Base-by-base conservation (phyloP, 2,113 vertebrate genomes). In the Cariama cristata region DNA sequence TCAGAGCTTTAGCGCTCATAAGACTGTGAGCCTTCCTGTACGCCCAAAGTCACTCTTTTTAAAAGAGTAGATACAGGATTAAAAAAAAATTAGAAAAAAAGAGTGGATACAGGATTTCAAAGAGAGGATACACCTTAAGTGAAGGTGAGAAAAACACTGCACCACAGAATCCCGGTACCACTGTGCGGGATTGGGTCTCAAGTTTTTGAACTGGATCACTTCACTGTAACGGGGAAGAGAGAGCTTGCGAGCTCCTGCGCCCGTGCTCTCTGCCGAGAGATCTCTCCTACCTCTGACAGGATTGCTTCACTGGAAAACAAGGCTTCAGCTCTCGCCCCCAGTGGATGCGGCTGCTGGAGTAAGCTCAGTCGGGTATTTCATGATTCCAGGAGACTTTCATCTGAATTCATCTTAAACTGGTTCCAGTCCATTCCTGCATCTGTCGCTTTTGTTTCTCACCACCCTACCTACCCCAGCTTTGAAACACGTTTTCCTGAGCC, bases 301-400 rank as follows among this genome's bases (percentile, higher is more conserved):
- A 20, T 28, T 24, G 27, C 50, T 38, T 8, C 45, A 28, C 23
- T 15, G 42, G 9, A 35, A n/a, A 55, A 19, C 30, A 18, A 24
- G 27, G 49, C 27, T 35, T 20, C 30, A 47, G 26, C 21, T 35
- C 30, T 69, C 2, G 1, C 20, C 18, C 33, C 26, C 44, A 5
- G 0, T 2, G 6, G 56, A 17, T 9, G 3, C 1, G 1, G 49
- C 13, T 24, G n/a, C 38, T 14, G 15, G 21, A 20, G 32, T 30
- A 9, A 60, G 19, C n/a, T 32, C 38, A 4, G 38, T 24, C 26
- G 6, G 76, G 18, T 14, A 5, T 35, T 56, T 20, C 14, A 1
- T 44, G 22, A 33, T 38, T 27, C 38, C 8, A 4, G 23, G 56
- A 83, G 58, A 20, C 24, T 44, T 62, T 14, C 5, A 4, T 27